Evolutionary conservation across 2,888 invertebrate genomes (phyloP).

Genomic region (Drosophila trichaetosa): DNA sequence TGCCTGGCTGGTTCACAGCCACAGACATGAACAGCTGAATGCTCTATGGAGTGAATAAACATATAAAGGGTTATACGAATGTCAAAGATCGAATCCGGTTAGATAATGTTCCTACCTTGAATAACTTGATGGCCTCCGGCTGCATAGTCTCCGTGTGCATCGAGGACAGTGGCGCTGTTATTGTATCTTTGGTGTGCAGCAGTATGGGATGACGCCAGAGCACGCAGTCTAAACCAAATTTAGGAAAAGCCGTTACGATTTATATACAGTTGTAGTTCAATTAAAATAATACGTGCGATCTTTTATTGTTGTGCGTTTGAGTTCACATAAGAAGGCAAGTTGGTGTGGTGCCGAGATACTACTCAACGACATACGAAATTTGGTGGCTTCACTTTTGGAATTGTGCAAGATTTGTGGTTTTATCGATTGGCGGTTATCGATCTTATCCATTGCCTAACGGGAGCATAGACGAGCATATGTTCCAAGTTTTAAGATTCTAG

Average conservation of each 20-base stretch:
- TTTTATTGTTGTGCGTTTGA: not conserved
- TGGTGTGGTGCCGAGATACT: not conserved
- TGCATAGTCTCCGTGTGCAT: conserved; percentile 95
- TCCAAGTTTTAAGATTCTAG: not conserved
- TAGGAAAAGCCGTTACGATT: not conserved
- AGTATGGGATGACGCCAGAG: conserved; percentile 97
- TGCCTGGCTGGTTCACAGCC: conserved; percentile 96
- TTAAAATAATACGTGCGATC: not conserved
- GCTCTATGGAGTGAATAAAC: conserved; percentile 87
- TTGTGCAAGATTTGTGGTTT: not conserved
- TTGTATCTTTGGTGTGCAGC: conserved; percentile 95
- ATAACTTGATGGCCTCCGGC: conserved; percentile 95
- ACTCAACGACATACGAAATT: not conserved
- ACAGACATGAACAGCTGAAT: conserved; percentile 98
- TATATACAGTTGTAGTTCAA: not conserved
- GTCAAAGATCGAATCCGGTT: no score
- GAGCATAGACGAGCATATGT: not conserved
- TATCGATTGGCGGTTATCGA: not conserved
- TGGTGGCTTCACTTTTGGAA: not conserved
- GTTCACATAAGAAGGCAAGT: not conserved
- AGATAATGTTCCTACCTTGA: conserved; percentile 88
- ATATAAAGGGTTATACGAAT: not conserved
- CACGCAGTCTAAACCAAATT: conserved; percentile 88
- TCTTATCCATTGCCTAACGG: not conserved
- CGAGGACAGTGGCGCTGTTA: conserved; percentile 95